Base-by-base conservation (phyloP, 2,888 invertebrate species). In the Melitaea athalia region DNA sequence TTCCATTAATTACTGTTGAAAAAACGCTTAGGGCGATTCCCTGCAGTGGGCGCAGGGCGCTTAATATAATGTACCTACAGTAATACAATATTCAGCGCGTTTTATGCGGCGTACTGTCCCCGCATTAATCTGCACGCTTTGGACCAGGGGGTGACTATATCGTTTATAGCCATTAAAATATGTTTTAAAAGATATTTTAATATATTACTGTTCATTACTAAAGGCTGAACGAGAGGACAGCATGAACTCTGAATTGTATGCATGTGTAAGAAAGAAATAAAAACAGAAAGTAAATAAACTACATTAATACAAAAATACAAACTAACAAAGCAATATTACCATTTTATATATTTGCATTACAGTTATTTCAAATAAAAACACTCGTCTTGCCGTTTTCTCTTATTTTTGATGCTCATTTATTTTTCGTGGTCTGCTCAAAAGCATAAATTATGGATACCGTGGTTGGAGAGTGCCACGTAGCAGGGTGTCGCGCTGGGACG, bases 391-490 rank as follows among this genome's bases (percentile, higher is more conserved):
- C 82, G 85, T 86, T 73, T 87, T 80, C 81, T 86, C 81, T 81
- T 79, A 80, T 83, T 82, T 49, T 64, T 72, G 77, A 77, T 79
- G 79, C 85, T 87, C 89, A 88, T 91, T 88, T 91, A 91, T 91
- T 90, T 89, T 89, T 88, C 85, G 87, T 82, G 85, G 89, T 91
- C 89, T 85, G 83, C 84, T 86, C 85, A 82, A 86, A 82, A 83
- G 86, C 85, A 90, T 92, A 91, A 91, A 92, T 91, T 90, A 92
- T 91, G 91, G 89, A 91, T 89, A 89, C 85, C 84, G 84, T 79
- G 84, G 84, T 81, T 77, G 79, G 85, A 85, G 85, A 79, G 81
- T 81, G 85, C 79, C 84, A 80, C 84, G 86, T 80, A 80, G 82
- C 76, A 81, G 84, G 83, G 78, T 67, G 81, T 68, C 66, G 71